Evolutionary conservation across 1,140 invertebrate species (phyloP).

Genomic region (Plectrocnemia conspersa): DNA sequence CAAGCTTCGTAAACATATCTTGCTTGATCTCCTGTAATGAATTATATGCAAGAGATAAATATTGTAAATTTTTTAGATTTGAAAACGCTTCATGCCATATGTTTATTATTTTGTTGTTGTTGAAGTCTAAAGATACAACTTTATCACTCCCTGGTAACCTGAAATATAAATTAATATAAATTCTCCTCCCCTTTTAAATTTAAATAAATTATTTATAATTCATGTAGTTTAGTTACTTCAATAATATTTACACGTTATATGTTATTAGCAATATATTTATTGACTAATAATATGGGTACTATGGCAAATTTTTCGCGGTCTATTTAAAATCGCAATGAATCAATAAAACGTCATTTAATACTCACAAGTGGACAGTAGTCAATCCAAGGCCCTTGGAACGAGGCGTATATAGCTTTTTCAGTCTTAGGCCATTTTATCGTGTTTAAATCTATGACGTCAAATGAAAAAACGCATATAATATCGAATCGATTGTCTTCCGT

Average conservation of each 20-base stretch:
- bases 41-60: slow-evolving; percentile 43
- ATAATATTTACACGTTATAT: too few species aligned
- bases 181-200: too few species aligned
- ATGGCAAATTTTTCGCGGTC: too few species aligned
- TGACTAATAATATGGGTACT: too few species aligned
- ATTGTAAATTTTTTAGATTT: slow-evolving; percentile 42
- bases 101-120: slow-evolving; percentile 43
- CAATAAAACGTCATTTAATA: too few species aligned
- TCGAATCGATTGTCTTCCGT: too few species aligned
- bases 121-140: slow-evolving; percentile 43
- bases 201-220: too few species aligned
- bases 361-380: not conserved
- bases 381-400: not conserved
- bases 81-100: slow-evolving; percentile 47
- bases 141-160: slow-evolving; percentile 45
- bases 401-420: not conserved
- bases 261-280: too few species aligned
- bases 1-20: slow-evolving; percentile 45
- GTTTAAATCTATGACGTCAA: not conserved
- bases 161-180: slow-evolving; percentile 35
- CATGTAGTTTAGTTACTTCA: too few species aligned
- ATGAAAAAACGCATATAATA: too few species aligned
- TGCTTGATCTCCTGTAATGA: slow-evolving; percentile 42
- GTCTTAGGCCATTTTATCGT: not conserved
- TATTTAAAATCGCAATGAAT: too few species aligned